Conservation (phyloP, 2,113 vertebrate species). For the Seriola quinqueradiata region DNA sequence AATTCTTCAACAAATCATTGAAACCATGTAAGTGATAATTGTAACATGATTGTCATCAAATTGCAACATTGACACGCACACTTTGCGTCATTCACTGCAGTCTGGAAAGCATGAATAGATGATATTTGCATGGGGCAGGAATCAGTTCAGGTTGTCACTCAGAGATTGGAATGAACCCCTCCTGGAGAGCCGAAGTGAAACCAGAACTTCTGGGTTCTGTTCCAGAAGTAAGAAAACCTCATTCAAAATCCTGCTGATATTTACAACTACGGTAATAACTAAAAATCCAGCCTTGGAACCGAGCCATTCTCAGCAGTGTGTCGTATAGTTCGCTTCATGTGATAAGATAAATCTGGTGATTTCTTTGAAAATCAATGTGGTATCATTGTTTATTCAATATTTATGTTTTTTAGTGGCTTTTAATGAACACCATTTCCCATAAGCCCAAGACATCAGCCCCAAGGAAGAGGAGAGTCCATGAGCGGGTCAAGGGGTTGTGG, state of each 20-base stretch:
- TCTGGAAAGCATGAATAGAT: neutral
- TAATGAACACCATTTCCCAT: neutral
- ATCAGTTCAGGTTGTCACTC: neutral
- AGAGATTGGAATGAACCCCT: neutral
- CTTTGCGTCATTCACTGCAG: neutral
- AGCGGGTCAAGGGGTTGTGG: neutral
- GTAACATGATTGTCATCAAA: constrained; percentile 16
- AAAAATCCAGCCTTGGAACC: neutral
- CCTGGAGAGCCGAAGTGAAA: neutral
- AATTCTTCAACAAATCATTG: neutral
- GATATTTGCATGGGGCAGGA: neutral
- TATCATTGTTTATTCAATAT: neutral
- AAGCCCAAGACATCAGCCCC: neutral
- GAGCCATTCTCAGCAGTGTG: neutral
- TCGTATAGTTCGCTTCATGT: neutral
- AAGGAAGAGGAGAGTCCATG: neutral
- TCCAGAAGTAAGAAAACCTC: neutral
- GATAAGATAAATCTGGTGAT: neutral
- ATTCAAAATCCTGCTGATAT: neutral
- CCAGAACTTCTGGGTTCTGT: neutral
- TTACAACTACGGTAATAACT: neutral
- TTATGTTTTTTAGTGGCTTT: neutral
- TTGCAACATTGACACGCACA: constrained; percentile 2
- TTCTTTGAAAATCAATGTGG: neutral
- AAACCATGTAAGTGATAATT: constrained; percentile 8